These are phyloP conservation scores for Cyclophora albipunctata DNA, from an alignment of 2,888 invertebrate species.

Conservation along the genomic window DNA sequence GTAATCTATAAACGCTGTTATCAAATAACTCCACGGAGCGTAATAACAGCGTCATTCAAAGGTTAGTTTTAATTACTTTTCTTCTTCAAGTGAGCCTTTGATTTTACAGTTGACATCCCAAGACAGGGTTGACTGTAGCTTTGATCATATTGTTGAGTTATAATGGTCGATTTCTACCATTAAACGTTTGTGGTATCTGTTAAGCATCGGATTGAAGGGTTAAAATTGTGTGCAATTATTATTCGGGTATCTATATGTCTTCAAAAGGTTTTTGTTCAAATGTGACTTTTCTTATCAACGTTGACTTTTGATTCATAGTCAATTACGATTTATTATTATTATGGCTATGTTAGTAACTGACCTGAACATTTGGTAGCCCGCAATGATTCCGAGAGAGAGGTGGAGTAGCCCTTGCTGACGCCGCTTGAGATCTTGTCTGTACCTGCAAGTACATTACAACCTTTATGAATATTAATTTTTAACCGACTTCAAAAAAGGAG, in stretches of 20 bases:
- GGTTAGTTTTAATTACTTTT: conserved; percentile 15
- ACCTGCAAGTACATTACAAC: conserved; percentile 34
- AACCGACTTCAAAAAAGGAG: too few relatives aligned
- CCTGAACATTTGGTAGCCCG: conserved; percentile 67
- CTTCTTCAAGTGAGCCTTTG: conserved; percentile 11
- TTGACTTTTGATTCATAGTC: too few relatives aligned
- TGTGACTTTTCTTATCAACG: too few relatives aligned
- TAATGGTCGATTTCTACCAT: background rate
- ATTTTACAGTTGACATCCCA: conserved; percentile 5
- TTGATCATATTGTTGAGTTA: background rate
- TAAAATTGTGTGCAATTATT: too few relatives aligned
- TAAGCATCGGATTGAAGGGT: too few relatives aligned
- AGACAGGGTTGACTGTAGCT: too few relatives aligned
- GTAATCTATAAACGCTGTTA: background rate
- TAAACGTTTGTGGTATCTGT: too few relatives aligned
- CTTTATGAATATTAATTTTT: too few relatives aligned
- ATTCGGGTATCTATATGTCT: too few relatives aligned
- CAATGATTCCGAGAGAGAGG: conserved; percentile 61
- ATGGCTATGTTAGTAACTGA: conserved; percentile 26
- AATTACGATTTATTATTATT: too few relatives aligned
- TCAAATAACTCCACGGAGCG: conserved; percentile 12
- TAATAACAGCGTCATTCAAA: conserved; percentile 13
- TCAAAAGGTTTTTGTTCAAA: too few relatives aligned
- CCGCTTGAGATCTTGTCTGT: conserved; percentile 59
- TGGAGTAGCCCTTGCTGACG: conserved; percentile 60